These are phyloP conservation scores for Cyprinella venusta DNA, from an alignment of 2,797 vertebrate genomes.

Conservation along the genomic window DNA sequence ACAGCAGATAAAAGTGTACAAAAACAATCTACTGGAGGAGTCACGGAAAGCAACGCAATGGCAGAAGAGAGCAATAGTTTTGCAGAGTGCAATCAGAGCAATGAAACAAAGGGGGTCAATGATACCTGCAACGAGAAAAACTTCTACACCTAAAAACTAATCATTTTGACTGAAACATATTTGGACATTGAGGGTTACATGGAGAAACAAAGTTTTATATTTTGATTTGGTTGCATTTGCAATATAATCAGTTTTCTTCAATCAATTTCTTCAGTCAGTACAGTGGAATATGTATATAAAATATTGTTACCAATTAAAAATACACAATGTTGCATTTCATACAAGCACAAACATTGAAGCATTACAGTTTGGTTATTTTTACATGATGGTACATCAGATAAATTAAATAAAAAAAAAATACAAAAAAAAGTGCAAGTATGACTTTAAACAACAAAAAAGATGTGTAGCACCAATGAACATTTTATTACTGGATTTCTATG, in stretches of 20 bases:
- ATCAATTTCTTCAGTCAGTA: background rate
- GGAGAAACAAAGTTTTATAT: background rate
- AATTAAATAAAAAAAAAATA: constrained; percentile 49
- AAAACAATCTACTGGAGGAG: constrained; percentile 52
- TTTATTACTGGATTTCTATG: constrained; percentile 16
- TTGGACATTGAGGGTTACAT: background rate
- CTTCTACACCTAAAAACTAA: constrained; percentile 15
- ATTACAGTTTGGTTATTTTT: constrained; percentile 4
- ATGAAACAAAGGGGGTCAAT: constrained; percentile 31
- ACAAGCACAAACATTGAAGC: constrained; percentile 18
- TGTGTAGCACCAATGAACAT: constrained; percentile 55
- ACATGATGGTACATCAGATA: constrained; percentile 34
- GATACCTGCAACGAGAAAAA: constrained; percentile 3
- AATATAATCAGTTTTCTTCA: background rate
- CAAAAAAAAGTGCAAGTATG: constrained; percentile 44
- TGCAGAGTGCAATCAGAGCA: constrained; percentile 52
- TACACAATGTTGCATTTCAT: constrained; percentile 6
- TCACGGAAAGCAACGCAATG: constrained; percentile 47
- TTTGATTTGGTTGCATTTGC: background rate
- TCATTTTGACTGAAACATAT: background rate
- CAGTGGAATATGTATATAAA: constrained; percentile 47
- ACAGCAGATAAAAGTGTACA: constrained; percentile 47
- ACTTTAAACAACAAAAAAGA: constrained; percentile 7
- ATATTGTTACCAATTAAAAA: constrained; percentile 38
- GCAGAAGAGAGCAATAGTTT: constrained; percentile 51